Conservation (phyloP, 2,888 invertebrate genomes). For the Leptura quadrifasciata region DNA sequence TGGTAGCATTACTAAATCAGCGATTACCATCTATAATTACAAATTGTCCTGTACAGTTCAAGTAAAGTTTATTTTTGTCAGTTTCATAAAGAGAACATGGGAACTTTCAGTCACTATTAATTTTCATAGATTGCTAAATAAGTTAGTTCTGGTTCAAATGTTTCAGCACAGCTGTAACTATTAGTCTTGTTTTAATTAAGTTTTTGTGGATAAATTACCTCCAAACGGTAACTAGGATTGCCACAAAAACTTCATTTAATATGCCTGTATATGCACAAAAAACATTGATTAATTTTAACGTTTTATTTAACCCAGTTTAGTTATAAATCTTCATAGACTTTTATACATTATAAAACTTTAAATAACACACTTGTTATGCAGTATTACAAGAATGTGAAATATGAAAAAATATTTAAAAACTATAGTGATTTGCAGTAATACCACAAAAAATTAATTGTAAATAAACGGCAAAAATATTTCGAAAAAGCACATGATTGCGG, state of each 20-base stretch:
- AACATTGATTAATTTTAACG: conserved; percentile 19
- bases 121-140: conserved; percentile 25
- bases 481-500: too few relatives aligned
- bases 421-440: too few relatives aligned
- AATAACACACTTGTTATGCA: not conserved
- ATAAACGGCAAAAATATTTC: too few relatives aligned
- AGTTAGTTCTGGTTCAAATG: conserved; percentile 17
- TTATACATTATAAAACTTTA: not conserved
- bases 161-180: conserved; percentile 34
- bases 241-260: conserved; percentile 24
- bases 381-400: not conserved
- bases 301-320: conserved; percentile 25
- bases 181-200: conserved; percentile 41
- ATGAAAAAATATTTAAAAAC: not conserved
- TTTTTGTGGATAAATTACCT: conserved; percentile 46
- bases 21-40: too few relatives aligned
- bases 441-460: too few relatives aligned
- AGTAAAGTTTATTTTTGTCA: not conserved
- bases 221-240: conserved; percentile 19
- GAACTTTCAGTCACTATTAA: conserved; percentile 8
- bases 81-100: not conserved
- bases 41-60: too few relatives aligned
- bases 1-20: too few relatives aligned
- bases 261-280: conserved; percentile 15
- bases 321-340: not conserved